Evolutionary conservation across 2,113 vertebrate genomes (phyloP).

Genomic region (Phrynocephalus versicolor): DNA sequence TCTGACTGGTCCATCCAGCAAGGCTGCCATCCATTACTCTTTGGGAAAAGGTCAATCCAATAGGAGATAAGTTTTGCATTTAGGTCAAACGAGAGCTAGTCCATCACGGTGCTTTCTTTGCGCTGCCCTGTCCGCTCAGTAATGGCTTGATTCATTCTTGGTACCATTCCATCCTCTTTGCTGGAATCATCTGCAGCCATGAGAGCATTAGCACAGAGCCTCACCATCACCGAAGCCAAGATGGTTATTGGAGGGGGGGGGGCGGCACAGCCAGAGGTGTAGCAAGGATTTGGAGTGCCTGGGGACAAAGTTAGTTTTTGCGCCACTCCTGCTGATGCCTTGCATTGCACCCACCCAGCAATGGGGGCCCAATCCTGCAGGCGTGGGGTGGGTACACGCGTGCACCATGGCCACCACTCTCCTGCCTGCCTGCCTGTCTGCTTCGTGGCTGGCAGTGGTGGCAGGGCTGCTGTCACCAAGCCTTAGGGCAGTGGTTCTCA

Average conservation of each 20-base stretch:
- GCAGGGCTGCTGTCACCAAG: no score
- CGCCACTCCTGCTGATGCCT: no score
- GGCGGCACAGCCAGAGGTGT: slow-evolving; percentile 12
- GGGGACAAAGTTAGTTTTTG: no score
- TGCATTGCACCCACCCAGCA: no score
- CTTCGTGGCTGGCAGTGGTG: no score
- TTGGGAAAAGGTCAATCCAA: slow-evolving; percentile 74
- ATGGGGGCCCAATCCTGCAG: no score
- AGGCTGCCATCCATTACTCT: slow-evolving; percentile 70
- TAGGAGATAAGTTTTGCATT: slow-evolving; percentile 64
- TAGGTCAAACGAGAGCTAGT: slow-evolving; percentile 67
- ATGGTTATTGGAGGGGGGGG: no score
- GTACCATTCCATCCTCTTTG: background rate
- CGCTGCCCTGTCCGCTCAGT: slow-evolving; percentile 62
- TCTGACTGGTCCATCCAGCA: slow-evolving; percentile 61
- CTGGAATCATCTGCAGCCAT: slow-evolving; percentile 52
- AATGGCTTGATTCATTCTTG: slow-evolving; percentile 63
- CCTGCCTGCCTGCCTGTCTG: no score
- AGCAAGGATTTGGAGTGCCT: no score
- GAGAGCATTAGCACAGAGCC: slow-evolving; percentile 38
- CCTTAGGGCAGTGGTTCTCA: no score
- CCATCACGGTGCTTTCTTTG: slow-evolving; percentile 59
- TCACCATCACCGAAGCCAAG: slow-evolving; percentile 67
- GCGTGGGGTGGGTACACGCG: no score
- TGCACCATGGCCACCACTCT: no score